Conservation (phyloP, 2,888 invertebrate genomes). For the Prosopocoilus inquinatus region DNA sequence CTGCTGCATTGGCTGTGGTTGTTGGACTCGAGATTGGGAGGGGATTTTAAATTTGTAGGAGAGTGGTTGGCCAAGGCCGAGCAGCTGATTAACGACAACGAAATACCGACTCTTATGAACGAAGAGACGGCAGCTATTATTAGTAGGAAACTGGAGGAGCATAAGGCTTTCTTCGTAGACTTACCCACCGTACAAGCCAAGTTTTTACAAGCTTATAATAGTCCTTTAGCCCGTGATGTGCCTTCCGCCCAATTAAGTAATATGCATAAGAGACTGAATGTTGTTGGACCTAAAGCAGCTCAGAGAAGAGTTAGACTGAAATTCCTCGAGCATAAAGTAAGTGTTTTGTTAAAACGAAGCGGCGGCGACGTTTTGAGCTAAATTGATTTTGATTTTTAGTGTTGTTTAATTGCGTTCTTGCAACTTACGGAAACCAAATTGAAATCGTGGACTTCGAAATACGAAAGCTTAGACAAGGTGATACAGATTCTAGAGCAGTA, state of each 20-base stretch:
- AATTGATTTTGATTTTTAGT: slow-evolving; percentile 50
- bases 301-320: slow-evolving; percentile 82
- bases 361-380: too few relatives aligned
- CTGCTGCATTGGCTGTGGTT: slow-evolving; percentile 87
- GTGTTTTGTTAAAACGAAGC: slow-evolving; percentile 3
- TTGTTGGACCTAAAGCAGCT: slow-evolving; percentile 72
- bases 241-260: slow-evolving; percentile 78
- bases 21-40: slow-evolving; percentile 81
- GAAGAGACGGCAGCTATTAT: slow-evolving; percentile 87
- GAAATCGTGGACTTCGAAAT: slow-evolving; percentile 86
- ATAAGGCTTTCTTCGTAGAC: slow-evolving; percentile 85
- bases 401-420: slow-evolving; percentile 89
- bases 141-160: slow-evolving; percentile 84
- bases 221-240: slow-evolving; percentile 67
- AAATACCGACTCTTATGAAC: slow-evolving; percentile 80
- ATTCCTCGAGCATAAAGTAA: slow-evolving; percentile 83
- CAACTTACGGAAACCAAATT: slow-evolving; percentile 88
- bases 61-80: slow-evolving; percentile 91
- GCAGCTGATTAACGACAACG: slow-evolving; percentile 74
- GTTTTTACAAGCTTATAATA: slow-evolving; percentile 72
- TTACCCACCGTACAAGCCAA: slow-evolving; percentile 73
- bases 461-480: slow-evolving; percentile 79
- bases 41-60: slow-evolving; percentile 81
- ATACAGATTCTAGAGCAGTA: slow-evolving; percentile 84
- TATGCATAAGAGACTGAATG: slow-evolving; percentile 75